A percentile compares a stretch with the other conserved stretches of the same genome.
Evolutionary conservation across 35 echinoderm and acorn worm species (phyloP).

Genomic region (Heliocidaris tuberculata): DNA sequence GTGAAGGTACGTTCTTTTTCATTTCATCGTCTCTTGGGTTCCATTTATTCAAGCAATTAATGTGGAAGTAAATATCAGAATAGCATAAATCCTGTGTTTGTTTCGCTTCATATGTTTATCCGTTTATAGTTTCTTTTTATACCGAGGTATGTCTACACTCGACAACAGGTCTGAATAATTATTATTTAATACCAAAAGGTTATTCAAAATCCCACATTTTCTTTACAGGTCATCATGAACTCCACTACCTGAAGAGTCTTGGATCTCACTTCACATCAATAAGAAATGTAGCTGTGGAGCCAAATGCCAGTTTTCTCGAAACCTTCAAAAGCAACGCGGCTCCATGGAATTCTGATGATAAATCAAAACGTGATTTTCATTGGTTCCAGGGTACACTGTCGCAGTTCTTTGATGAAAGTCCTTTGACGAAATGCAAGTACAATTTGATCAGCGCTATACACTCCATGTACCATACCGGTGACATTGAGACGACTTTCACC

Average conservation of each 20-base stretch:
- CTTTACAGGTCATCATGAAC: constrained; percentile 8
- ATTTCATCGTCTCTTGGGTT: too few relatives aligned
- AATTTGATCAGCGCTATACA: constrained; percentile 11
- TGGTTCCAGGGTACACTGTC: background rate
- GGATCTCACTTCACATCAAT: background rate
- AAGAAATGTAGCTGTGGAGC: background rate
- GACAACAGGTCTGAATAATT: too few relatives aligned
- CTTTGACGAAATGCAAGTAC: too few relatives aligned
- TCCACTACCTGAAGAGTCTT: background rate
- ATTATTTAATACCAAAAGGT: too few relatives aligned
- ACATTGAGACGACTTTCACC: background rate
- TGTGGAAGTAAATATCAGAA: too few relatives aligned
- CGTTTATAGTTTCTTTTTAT: too few relatives aligned
- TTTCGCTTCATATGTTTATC: too few relatives aligned
- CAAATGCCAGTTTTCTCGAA: background rate
- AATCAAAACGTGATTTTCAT: background rate
- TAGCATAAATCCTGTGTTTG: too few relatives aligned
- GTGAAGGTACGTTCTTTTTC: too few relatives aligned
- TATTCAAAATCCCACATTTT: too few relatives aligned
- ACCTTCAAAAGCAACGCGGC: background rate
- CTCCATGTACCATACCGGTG: background rate
- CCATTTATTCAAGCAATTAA: too few relatives aligned
- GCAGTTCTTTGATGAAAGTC: background rate
- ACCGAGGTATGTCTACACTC: too few relatives aligned
- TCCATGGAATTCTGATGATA: background rate